Base-by-base conservation (phyloP, 2,797 vertebrate species). In the Rhinatrema bivittatum region DNA sequence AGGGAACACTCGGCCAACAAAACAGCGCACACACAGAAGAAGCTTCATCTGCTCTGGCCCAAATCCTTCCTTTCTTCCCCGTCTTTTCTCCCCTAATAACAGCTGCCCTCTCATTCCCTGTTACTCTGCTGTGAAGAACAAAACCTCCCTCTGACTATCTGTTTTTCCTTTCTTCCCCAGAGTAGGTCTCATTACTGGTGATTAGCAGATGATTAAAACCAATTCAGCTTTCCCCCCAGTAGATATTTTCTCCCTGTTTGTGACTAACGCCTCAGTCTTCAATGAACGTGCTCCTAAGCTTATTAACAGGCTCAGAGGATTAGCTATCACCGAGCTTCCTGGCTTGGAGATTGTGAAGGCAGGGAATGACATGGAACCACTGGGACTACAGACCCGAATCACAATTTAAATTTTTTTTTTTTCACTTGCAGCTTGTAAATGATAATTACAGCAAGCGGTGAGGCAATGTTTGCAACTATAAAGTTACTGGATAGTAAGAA, bases 141-240 rank as follows among this genome's bases (percentile, higher is more conserved):
- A 84, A 85, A 84, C 84, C 81, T 82, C 78, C 81, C 82, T 80
- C 79, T 72, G 78, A 85, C 82, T 86, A 81, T 85, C 82, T 86
- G 81, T 83, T 84, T 85, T 86, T 84, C 80, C 82, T 85, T 85
- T 87, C 85, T 85, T 88, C 82, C 86, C 85, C 78, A 79, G 85
- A 87, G 84, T 85, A 84, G 80, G 82, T 85, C 86, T 88, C 85
- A 88, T 88, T 87, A 87, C 82, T 86, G 84, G 85, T 86, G 84
- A 88, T 88, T 87, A 88, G 84, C 84, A 84, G 85, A 88, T 87
- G 82, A 87, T 87, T 87, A 86, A 87, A 87, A 86, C 81, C 85
- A 86, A 86, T 87, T 87, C 86, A 87, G 81, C 81, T 82, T 85
- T n/a, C n/a, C 74, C 82, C 82, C 79, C 85, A 86, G 82, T 82